phyloP scores from a whole-genome alignment of 2,113 vertebrate species.

The Sinocyclocheilus anophthalmus region DNA sequence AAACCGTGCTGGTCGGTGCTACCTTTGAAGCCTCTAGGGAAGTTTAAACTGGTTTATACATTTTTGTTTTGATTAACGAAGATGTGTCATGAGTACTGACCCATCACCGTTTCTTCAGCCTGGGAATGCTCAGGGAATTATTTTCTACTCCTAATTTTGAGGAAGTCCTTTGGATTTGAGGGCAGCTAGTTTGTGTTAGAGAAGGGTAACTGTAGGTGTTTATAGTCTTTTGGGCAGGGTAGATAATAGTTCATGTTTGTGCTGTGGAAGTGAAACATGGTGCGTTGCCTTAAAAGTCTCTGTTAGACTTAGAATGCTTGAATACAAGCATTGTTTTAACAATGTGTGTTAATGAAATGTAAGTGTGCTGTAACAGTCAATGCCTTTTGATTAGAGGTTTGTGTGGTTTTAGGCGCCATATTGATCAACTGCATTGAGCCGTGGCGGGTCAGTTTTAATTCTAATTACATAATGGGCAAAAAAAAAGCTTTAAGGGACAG shows the following conservation, averaged over 20 bases:
- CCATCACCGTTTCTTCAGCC: slow-evolving; percentile 3
- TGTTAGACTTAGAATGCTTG: not conserved
- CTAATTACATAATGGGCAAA: not conserved
- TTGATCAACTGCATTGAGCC: slow-evolving; percentile 16
- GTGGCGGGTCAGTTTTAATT: not conserved
- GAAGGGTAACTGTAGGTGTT: not conserved
- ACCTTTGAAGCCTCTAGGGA: not conserved
- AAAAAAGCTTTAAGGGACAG: not conserved
- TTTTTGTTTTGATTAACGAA: not conserved
- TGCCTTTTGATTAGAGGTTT: slow-evolving; percentile 31
- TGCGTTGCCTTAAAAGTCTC: not conserved
- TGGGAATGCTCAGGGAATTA: not conserved
- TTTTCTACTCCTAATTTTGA: not conserved
- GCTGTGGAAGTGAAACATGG: not conserved
- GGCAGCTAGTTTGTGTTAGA: not conserved
- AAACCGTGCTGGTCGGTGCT: not conserved
- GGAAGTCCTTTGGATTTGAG: not conserved
- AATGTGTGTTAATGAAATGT: not conserved
- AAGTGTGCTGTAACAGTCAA: not conserved
- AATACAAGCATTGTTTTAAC: not conserved
- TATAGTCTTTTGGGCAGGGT: not conserved
- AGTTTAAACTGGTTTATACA: not conserved
- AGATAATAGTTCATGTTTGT: not conserved
- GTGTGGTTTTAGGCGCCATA: not conserved
- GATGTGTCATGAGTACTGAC: not conserved